Evolutionary conservation across 2,113 vertebrate species (phyloP).

Genomic region (Paedocypris sp.): DNA sequence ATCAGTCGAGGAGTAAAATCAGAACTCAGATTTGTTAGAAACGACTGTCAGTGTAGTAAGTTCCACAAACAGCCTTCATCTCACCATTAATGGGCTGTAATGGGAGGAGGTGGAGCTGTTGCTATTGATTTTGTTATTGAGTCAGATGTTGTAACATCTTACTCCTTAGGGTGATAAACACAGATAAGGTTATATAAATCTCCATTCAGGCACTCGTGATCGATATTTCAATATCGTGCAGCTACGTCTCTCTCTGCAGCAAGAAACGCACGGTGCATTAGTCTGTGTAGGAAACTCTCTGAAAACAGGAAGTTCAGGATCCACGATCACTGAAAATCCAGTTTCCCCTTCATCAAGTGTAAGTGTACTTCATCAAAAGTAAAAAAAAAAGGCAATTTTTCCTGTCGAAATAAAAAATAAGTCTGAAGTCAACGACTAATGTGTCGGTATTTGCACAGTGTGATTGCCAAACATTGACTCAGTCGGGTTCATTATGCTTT

Average conservation of each 20-base stretch:
- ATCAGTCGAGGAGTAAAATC: constrained; percentile 6
- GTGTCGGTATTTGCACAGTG: too few species aligned
- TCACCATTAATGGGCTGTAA: not conserved
- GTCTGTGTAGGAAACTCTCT: not conserved
- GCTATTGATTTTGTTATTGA: constrained; percentile 3
- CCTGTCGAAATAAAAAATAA: too few species aligned
- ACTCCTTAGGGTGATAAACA: constrained; percentile 6
- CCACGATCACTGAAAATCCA: not conserved
- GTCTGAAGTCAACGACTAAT: too few species aligned
- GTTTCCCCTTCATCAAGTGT: too few species aligned
- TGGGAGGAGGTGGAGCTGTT: not conserved
- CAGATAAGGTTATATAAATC: constrained; percentile 14
- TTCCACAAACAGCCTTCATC: not conserved
- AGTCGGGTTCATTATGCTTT: not conserved
- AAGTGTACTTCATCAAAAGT: too few species aligned
- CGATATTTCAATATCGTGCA: constrained; percentile 23
- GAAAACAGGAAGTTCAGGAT: not conserved
- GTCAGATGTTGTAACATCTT: constrained; percentile 1
- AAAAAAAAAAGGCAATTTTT: too few species aligned
- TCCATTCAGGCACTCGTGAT: not conserved
- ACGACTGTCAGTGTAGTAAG: not conserved
- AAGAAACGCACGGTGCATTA: not conserved
- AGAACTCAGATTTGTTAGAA: not conserved
- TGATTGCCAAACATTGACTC: too few species aligned
- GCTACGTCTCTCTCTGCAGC: not conserved